Evolutionary conservation across 2,797 vertebrate genomes (phyloP), one percentile per base, ranked within the genome.

Genomic region (Coluber constrictor): DNA sequence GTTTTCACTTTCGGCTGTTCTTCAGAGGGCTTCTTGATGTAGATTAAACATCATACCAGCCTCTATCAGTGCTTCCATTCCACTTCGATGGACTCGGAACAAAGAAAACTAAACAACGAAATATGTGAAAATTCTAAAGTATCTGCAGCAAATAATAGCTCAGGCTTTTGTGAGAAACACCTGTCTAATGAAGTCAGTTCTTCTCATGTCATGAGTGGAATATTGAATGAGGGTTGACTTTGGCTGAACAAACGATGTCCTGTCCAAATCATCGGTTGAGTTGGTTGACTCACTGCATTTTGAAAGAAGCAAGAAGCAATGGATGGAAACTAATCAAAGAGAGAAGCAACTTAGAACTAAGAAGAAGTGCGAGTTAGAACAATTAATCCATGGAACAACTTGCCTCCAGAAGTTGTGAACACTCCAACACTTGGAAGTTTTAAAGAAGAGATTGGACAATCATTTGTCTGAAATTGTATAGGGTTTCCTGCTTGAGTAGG

Each of bases 1-100:
- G 95, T 96, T 95, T 94, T 91, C 23, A 1, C 94, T 96, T 96
- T 96, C 47, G 23, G 8, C 32, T 56, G n/a, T 29, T 91, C 56
- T 37, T 79, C 66, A 3, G 56, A 60, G 25, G 47, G 23, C 74
- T 83, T 83, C 20, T 83, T 83, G 74, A 83, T 83, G 37, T 83
- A 25, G 43, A 83, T 83, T 83, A 83, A 83, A 83, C 74, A 83
- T 47, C 37, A 83, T 5, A 25, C 74, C 20, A 25, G 37, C 20
- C 74, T 83, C 9, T 25, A 25, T 47, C 47, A 37, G 37, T 25
- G 74, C 37, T 83, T 83, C 74, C 9, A 23, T 5, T 5, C 37
- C 10, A 25, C 74, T 83, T 83, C 4, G 20, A 12, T 25, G 20
- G 74, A 47, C 74, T 47, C 10, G 10, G 74, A 47, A 83, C 37